Conservation (phyloP, 2,797 vertebrate genomes). For the Diplodus puntazzo region DNA sequence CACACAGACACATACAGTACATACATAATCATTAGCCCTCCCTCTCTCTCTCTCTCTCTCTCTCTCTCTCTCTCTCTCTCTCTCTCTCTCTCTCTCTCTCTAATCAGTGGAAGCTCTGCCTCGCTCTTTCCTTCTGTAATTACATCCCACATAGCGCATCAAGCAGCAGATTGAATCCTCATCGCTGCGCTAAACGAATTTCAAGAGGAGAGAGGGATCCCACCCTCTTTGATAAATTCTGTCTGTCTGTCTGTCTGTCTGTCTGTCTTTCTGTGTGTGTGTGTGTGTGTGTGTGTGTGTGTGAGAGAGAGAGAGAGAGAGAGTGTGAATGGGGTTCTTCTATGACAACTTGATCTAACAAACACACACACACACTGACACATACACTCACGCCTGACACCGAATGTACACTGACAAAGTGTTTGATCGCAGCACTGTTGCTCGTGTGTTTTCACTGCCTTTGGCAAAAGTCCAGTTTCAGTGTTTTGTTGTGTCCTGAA, state of each 20-base stretch:
- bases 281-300: constrained; percentile 17
- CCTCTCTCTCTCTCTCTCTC: too few relatives aligned
- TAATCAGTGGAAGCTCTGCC: constrained; percentile 70
- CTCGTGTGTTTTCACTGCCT: constrained; percentile 19
- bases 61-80: too few relatives aligned
- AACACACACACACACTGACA: constrained; percentile 21
- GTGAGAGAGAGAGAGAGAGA: too few relatives aligned
- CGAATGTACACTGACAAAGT: constrained; percentile 12
- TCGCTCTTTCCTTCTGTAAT: constrained; percentile 68
- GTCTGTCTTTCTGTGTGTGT: constrained; percentile 7
- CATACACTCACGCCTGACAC: background rate
- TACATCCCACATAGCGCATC: constrained; percentile 69
- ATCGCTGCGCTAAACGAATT: constrained; percentile 46
- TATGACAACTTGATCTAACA: constrained; percentile 60
- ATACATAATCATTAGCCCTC: constrained; percentile 58
- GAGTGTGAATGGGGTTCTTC: constrained; percentile 16
- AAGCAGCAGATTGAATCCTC: constrained; percentile 68
- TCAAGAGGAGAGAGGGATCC: constrained; percentile 45
- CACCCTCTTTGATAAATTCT: constrained; percentile 37
- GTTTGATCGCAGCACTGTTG: constrained; percentile 27
- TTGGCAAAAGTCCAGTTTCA: constrained; percentile 7
- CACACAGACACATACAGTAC: constrained; percentile 39
- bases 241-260: constrained; percentile 50
- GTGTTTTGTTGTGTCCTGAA: background rate
- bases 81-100: constrained; percentile 53